Evolutionary conservation across 1,140 invertebrate species (phyloP).

Genomic region (Macrosteles quadrilineatus): DNA sequence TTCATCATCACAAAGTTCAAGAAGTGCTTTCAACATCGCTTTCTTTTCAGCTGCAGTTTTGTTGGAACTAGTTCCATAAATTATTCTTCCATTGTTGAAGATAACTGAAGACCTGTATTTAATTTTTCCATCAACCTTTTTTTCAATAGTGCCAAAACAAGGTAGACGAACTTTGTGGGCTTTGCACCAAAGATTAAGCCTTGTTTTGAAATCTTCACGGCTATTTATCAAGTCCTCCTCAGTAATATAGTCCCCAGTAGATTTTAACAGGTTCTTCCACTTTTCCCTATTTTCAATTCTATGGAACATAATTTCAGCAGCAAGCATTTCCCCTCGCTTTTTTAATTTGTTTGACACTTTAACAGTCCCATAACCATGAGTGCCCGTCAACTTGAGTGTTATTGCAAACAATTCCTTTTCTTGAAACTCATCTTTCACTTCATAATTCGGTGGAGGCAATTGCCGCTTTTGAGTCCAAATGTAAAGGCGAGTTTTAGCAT

Average conservation of each 20-base stretch:
- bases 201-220: not conserved
- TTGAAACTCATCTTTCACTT: too few species aligned
- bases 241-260: not conserved
- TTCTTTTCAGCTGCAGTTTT: not conserved
- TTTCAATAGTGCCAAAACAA: not conserved
- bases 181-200: not conserved
- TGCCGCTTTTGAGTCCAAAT: not conserved
- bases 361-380: not conserved
- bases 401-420: not conserved
- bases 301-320: not conserved
- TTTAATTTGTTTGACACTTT: not conserved
- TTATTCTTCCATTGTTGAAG: not conserved
- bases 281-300: not conserved
- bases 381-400: not conserved
- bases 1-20: not conserved
- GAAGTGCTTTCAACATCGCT: not conserved
- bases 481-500: conserved; percentile 1
- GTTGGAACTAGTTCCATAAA: not conserved
- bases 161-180: not conserved
- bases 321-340: not conserved
- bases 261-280: conserved; percentile 7
- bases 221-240: not conserved
- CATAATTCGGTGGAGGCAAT: not conserved
- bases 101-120: not conserved
- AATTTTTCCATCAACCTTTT: not conserved